Percentiles rank a stretch among this genome's conserved stretches.
phyloP scores from a whole-genome alignment of 2,113 vertebrate species.

The Hemiprocne comata region DNA sequence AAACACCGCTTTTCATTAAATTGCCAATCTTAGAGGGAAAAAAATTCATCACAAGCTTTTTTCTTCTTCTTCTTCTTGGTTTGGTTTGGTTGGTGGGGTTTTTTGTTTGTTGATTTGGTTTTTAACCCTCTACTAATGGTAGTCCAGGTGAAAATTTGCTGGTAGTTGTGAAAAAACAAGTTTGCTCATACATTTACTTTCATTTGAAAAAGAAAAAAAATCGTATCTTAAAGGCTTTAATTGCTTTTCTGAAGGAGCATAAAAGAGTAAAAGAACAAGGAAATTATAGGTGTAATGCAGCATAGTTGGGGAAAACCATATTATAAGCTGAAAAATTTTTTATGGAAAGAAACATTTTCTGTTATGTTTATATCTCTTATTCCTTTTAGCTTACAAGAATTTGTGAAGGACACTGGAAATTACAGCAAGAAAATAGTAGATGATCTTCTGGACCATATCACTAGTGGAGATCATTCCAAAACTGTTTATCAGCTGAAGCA shows the following conservation, averaged over 20 bases:
- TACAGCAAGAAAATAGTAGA: conserved; percentile 90
- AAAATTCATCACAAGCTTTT: neutral
- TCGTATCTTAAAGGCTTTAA: neutral
- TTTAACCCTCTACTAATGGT: neutral
- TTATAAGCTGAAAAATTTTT: neutral
- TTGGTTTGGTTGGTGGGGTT: too few species aligned
- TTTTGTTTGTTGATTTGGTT: neutral
- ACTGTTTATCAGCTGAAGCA: conserved; percentile 89
- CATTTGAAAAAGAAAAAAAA: neutral
- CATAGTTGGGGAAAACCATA: neutral
- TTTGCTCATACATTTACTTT: neutral
- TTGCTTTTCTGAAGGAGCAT: neutral
- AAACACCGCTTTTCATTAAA: neutral
- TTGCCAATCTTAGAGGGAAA: neutral
- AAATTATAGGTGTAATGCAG: neutral
- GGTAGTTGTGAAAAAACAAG: neutral
- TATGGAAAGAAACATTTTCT: neutral
- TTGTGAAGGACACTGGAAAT: conserved; percentile 90
- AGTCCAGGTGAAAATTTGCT: neutral
- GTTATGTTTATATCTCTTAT: neutral
- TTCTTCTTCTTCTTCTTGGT: too few species aligned
- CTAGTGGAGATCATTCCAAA: conserved; percentile 89
- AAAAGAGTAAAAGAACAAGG: neutral
- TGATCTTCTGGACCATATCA: conserved; percentile 94
- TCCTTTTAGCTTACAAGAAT: conserved; percentile 89